Evolutionary conservation across 2,113 vertebrate species (phyloP).

Genomic region (Sciurus niger): DNA sequence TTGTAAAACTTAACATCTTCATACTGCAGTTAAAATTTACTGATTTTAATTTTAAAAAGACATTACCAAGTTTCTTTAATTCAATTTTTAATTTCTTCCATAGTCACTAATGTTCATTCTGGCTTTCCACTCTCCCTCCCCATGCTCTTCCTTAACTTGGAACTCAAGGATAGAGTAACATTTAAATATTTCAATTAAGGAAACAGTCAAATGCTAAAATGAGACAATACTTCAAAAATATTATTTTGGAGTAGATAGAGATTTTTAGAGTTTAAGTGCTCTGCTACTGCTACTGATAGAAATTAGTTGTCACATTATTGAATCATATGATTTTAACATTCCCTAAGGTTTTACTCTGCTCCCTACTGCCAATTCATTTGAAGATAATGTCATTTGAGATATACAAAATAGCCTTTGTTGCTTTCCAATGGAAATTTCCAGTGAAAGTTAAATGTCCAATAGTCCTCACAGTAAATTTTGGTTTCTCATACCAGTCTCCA

Average conservation of each 20-base stretch:
- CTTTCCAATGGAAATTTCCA: conserved; percentile 2
- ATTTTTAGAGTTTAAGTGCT: neutral
- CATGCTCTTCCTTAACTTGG: neutral
- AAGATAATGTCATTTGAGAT: neutral
- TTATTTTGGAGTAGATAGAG: neutral
- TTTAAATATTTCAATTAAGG: conserved; percentile 47
- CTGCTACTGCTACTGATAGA: neutral
- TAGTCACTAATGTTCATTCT: conserved; percentile 35
- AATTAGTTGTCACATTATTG: neutral
- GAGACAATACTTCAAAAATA: conserved; percentile 25
- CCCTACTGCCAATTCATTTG: neutral
- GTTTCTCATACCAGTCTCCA: neutral
- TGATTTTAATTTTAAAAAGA: conserved; percentile 73
- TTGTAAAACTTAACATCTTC: conserved; percentile 11
- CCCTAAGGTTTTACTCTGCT: neutral
- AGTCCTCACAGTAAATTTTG: neutral
- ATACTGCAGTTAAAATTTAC: conserved; percentile 55
- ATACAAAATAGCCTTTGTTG: neutral
- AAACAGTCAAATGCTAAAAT: conserved; percentile 3
- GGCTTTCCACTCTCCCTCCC: neutral
- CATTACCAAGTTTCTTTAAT: conserved; percentile 49
- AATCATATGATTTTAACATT: neutral
- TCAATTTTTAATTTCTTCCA: conserved; percentile 64
- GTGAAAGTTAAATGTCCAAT: neutral
- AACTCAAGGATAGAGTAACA: conserved; percentile 58